Percentiles rank a stretch among this genome's conserved stretches.
These are phyloP conservation scores for Parochlus steinenii DNA, from an alignment of 2,888 invertebrate species.

Conservation along the genomic window DNA sequence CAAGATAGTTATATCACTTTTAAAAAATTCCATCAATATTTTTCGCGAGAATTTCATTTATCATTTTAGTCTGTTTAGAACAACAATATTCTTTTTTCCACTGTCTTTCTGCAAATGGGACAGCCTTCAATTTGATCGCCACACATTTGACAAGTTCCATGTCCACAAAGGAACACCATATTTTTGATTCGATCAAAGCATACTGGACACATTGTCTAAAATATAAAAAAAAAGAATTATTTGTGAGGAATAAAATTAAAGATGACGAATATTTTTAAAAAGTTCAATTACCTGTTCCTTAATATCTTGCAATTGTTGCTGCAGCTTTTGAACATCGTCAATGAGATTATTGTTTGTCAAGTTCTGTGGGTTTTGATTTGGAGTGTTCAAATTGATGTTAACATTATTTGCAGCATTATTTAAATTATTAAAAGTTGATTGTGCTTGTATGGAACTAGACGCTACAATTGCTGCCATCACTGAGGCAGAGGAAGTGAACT, in stretches of 20 bases:
- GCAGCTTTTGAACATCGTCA: constrained; percentile 75
- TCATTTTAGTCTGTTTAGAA: constrained; percentile 37
- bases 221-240: constrained; percentile 17
- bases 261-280: background rate
- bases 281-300: constrained; percentile 67
- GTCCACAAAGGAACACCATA: constrained; percentile 97
- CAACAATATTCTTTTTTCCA: constrained; percentile 86
- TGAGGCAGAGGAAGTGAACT: constrained; percentile 1
- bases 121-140: constrained; percentile 96
- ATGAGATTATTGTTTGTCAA: constrained; percentile 49
- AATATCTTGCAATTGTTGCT: constrained; percentile 91
- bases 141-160: constrained; percentile 97
- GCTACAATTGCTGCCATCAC: too few relatives aligned
- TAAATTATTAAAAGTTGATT: constrained; percentile 21
- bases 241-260: background rate
- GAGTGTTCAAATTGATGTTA: constrained; percentile 15
- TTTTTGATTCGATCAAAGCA: constrained; percentile 95
- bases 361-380: constrained; percentile 30
- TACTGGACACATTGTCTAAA: constrained; percentile 94
- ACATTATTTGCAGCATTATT: constrained; percentile 13
- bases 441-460: constrained; percentile 7
- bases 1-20: too few relatives aligned
- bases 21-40: too few relatives aligned
- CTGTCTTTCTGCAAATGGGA: constrained; percentile 92
- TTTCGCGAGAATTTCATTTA: background rate